phyloP scores from a whole-genome alignment of 1,140 invertebrate genomes.

The Ceratoteleas bidentatus region DNA sequence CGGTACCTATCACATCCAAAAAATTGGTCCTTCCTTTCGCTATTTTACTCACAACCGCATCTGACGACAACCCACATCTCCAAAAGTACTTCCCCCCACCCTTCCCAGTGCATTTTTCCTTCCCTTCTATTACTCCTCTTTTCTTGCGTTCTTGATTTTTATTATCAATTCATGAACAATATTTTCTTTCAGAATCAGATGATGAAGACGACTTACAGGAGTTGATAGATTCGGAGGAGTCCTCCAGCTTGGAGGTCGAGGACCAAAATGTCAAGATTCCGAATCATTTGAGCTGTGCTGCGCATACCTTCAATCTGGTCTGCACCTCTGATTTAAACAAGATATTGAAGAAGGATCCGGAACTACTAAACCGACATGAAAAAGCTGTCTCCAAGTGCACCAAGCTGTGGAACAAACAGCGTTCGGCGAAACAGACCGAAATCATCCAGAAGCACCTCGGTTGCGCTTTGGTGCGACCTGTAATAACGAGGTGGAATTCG shows the following conservation, averaged over 20 bases:
- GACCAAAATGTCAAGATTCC: not conserved
- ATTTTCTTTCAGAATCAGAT: not conserved
- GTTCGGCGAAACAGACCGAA: slow-evolving; percentile 3
- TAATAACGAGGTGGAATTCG: slow-evolving; percentile 9
- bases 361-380: not conserved
- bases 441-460: not conserved
- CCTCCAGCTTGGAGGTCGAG: not conserved
- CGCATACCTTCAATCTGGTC: not conserved
- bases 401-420: slow-evolving; percentile 6
- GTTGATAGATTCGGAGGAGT: slow-evolving; percentile 1
- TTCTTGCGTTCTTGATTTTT: not conserved
- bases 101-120: not conserved
- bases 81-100: too few relatives aligned
- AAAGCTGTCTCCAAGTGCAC: not conserved
- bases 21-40: too few relatives aligned
- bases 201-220: not conserved
- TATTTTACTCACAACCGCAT: too few relatives aligned
- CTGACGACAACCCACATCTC: too few relatives aligned
- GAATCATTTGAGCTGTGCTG: slow-evolving; percentile 1
- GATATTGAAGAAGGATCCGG: not conserved
- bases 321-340: slow-evolving; percentile 2
- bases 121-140: not conserved
- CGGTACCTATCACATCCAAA: too few relatives aligned
- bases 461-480: slow-evolving; percentile 1
- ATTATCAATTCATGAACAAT: not conserved